Conservation (phyloP, 2,113 vertebrate genomes). For the Colaptes auratus region DNA sequence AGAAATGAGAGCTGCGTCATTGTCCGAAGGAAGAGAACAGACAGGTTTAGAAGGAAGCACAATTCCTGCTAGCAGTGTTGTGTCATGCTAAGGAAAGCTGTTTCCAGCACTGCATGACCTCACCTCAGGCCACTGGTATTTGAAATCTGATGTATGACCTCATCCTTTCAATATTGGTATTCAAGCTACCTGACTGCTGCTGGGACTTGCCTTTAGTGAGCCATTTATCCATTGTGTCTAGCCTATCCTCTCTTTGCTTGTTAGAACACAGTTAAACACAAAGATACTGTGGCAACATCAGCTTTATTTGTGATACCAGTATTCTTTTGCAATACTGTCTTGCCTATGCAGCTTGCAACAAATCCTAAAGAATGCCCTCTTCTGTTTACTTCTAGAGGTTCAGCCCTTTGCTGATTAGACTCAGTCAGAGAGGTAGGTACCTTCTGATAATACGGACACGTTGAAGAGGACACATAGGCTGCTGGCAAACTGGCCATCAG, state of each 20-base stretch:
- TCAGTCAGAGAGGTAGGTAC: not conserved
- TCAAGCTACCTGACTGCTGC: rapidly evolving
- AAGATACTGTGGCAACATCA: not conserved
- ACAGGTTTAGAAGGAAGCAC: not conserved
- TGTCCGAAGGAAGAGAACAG: not conserved
- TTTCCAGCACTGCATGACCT: not conserved
- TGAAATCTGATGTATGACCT: not conserved
- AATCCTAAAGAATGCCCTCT: not conserved
- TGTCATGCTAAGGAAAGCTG: not conserved
- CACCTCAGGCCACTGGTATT: not conserved
- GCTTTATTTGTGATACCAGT: not conserved
- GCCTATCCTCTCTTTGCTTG: not conserved
- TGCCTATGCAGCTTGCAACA: not conserved
- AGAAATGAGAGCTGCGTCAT: not conserved
- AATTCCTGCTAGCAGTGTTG: not conserved
- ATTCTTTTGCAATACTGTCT: not conserved
- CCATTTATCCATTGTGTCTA: not conserved
- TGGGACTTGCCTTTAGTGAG: not conserved
- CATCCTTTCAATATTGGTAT: rapidly evolving
- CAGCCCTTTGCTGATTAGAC: not conserved
- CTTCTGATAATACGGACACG: rapidly evolving
- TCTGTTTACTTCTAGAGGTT: not conserved
- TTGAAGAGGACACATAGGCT: not conserved
- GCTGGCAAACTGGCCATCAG: not conserved
- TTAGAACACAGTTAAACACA: not conserved